Percentiles rank a stretch among this genome's conserved stretches.
These are phyloP conservation scores for Andrena bucephala DNA, from an alignment of 2,888 invertebrate genomes.

Conservation along the genomic window DNA sequence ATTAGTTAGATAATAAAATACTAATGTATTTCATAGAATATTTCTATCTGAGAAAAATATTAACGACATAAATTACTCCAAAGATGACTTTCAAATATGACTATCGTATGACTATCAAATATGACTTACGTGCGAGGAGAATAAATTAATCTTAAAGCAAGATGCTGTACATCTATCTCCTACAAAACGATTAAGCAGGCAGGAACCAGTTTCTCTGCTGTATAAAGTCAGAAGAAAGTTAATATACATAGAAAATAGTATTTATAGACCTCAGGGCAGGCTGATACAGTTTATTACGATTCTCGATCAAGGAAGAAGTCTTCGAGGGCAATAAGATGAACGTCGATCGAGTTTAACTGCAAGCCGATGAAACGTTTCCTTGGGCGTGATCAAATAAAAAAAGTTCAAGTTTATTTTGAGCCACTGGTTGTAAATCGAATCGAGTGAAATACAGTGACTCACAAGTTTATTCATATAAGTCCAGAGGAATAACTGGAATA, in stretches of 20 bases:
- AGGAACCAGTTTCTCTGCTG: background rate
- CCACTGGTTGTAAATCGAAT: background rate
- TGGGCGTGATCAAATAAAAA: background rate
- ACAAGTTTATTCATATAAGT: too few relatives aligned
- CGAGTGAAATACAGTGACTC: background rate
- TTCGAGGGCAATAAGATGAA: constrained; percentile 27
- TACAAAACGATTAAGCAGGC: background rate
- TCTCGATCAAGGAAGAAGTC: constrained; percentile 9
- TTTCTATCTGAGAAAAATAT: too few relatives aligned
- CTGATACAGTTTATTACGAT: constrained; percentile 18
- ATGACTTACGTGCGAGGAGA: background rate
- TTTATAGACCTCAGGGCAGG: background rate
- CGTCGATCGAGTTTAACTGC: constrained; percentile 34
- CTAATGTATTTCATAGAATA: too few relatives aligned
- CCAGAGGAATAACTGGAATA: too few relatives aligned
- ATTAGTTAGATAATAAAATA: too few relatives aligned
- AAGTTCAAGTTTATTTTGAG: background rate
- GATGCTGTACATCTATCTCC: background rate
- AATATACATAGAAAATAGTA: background rate
- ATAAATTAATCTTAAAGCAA: background rate
- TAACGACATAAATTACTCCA: too few relatives aligned
- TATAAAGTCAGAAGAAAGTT: constrained; percentile 38
- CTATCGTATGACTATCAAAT: too few relatives aligned
- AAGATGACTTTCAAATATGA: too few relatives aligned
- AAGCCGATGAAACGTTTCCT: constrained; percentile 18